Percentiles rank a stretch among this genome's conserved stretches.
Evolutionary conservation across 2,113 vertebrate species (phyloP).

Genomic region (Syrrhaptes paradoxus): DNA sequence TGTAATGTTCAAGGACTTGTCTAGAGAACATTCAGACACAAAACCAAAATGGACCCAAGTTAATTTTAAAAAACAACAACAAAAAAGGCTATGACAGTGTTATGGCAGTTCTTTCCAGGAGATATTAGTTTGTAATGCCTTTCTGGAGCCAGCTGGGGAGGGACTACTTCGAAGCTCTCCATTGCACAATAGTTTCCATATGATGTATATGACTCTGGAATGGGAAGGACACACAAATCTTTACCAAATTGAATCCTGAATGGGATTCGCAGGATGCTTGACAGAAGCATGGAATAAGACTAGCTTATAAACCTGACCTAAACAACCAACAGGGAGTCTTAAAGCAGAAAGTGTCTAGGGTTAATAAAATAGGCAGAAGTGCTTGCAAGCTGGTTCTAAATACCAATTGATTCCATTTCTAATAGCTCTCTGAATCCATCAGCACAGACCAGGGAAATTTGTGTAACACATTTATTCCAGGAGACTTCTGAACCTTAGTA

Average conservation of each 20-base stretch:
- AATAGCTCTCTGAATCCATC: not conserved
- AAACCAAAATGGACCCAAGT: not conserved
- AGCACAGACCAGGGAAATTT: not conserved
- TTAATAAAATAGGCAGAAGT: not conserved
- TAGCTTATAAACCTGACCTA: constrained; percentile 13
- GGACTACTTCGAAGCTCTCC: not conserved
- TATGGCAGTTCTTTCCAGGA: not conserved
- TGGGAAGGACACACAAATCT: constrained; percentile 35
- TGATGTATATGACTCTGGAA: constrained; percentile 24
- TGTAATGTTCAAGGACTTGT: not conserved
- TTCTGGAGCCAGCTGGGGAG: not conserved
- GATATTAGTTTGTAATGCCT: not conserved
- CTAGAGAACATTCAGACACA: not conserved
- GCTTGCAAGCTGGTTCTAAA: not conserved
- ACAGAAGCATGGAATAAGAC: not conserved
- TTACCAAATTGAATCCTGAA: constrained; percentile 15
- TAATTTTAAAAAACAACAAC: not conserved
- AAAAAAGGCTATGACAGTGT: not conserved
- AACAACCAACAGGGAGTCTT: not conserved
- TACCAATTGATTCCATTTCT: not conserved
- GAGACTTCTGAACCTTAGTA: not conserved
- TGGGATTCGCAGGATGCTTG: constrained; percentile 7
- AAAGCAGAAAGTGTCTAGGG: not conserved
- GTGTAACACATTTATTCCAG: not conserved
- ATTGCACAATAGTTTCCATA: constrained; percentile 30